Evolutionary conservation across 2,113 vertebrate species (phyloP), one percentile per base, ranked within the genome.

Genomic region (Pungitius pungitius): DNA sequence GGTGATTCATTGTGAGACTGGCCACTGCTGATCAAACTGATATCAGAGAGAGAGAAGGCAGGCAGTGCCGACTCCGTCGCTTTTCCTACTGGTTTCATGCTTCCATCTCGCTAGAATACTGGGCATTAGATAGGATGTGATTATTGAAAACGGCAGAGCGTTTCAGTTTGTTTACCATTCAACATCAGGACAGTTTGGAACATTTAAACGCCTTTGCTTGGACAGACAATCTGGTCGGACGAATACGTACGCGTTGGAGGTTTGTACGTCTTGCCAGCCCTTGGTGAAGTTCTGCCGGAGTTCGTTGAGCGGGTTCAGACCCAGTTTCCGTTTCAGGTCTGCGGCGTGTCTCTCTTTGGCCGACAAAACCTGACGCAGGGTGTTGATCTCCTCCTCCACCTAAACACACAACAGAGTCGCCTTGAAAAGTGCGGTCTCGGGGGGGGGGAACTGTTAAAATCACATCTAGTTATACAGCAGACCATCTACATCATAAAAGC

Each of bases 311-410:
- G 98, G 92, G 17, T 93, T 98, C 73, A 98, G 91, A 33, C 97
- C 97, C 1, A 99, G 94, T 60, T 96, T 99, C 87, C 96, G 94
- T 90, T 96, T 97, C 85, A 99, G 93, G 84, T 99, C 98, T 0
- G 92, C 58, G 1, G 96, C 94, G 80, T 97, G 97, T 67, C 94
- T 93, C 92, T 99, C 98, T 91, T 99, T 99, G 75, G 98, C 97
- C 1, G 95, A 94, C 80, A 99, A 83, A 6, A 99, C 97, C 91
- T 99, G 98, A 17, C 97, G 95, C 69, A 99, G 90, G 7, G 98
- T 99, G 72, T 91, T 90, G 49, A 99, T 98, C 85, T 99, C 98
- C 84, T 99, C 98, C 85, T 99, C 97, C 64, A 99, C 97, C 98
- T 99, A 77, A 40, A 52, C 71, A 64, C 26, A 61, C 26, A 66